These are phyloP conservation scores for Euwallacea fornicatus DNA, from an alignment of 1,140 invertebrate species.

Conservation along the genomic window DNA sequence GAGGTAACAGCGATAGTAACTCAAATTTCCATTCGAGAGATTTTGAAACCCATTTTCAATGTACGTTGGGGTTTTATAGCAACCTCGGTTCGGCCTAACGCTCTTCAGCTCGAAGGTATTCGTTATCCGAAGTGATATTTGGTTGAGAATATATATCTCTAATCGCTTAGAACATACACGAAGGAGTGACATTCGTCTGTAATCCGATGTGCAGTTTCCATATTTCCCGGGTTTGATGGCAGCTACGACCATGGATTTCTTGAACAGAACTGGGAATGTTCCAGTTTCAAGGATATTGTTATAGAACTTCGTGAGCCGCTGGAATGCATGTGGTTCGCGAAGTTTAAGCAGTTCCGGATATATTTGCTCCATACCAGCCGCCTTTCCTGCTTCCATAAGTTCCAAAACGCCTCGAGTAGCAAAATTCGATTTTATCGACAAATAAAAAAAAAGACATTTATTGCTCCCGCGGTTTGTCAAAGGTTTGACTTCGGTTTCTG, in stretches of 20 bases:
- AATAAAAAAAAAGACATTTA: no score
- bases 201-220: conserved; percentile 23
- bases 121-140: neutral
- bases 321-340: conserved; percentile 1
- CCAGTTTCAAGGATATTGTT: conserved; percentile 22
- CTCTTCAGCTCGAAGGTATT: no score
- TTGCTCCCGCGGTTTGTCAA: no score
- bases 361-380: conserved; percentile 23
- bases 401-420: neutral
- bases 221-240: conserved; percentile 35
- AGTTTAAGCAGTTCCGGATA: conserved; percentile 24
- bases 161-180: conserved; percentile 22
- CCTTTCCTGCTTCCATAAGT: conserved; percentile 18
- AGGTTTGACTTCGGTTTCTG: no score
- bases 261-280: conserved; percentile 25
- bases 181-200: conserved; percentile 32
- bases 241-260: conserved; percentile 26
- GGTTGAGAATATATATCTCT: conserved; percentile 32
- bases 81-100: no score
- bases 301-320: conserved; percentile 26
- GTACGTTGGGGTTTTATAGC: no score
- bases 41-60: no score
- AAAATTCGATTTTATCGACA: no score
- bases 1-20: no score
- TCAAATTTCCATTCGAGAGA: no score